Evolutionary conservation across 2,797 vertebrate species (phyloP), one percentile per base, ranked within the genome.

Genomic region (Chrysocyon brachyurus): DNA sequence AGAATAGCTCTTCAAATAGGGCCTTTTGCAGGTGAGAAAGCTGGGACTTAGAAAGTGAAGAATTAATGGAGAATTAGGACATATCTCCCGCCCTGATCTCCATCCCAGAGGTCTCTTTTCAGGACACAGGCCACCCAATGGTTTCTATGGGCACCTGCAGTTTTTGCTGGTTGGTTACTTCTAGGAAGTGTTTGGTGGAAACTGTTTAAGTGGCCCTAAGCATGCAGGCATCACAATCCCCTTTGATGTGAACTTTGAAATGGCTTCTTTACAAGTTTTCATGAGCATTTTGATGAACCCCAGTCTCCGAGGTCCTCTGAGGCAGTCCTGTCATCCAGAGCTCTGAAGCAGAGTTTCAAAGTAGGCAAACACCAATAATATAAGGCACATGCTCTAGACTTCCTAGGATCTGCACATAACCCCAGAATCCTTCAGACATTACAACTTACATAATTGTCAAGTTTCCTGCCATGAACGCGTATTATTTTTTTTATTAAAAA

Each of bases 401-500:
- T 57, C 66, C 46, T 36, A 40, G 22, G 66, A 72, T 88, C 84
- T 83, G 14, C 57, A 33, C 3, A 14, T 22, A n/a, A 70, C 9
- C 46, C 28, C 56, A 49, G 64, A 59, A 36, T 28, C 4, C 36
- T 31, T 89, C 19, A 52, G 61, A 54, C 82, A 36, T 49, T 16
- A 8, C 24, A 94, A 40, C 49, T 87, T 89, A 94, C 15, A 49
- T 22, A 82, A 79, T 3, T 79, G 72, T 88, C 79, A 75, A 87
- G 11, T 33, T 61, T 94, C 82, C 91, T 90, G 64, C 28, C 86
- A 86, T 31, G 24, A 73, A n/a, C 28, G 36, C 61, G 21, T 63
- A 72, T 77, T 90, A 83, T 78, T 81, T 95, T 96, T 83, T 92
- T 54, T 81, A 78, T 75, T 82, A 87, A 91, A 93, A 70, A 68